phyloP scores from a whole-genome alignment of 2,797 vertebrate species.

The Esox lucius region DNA sequence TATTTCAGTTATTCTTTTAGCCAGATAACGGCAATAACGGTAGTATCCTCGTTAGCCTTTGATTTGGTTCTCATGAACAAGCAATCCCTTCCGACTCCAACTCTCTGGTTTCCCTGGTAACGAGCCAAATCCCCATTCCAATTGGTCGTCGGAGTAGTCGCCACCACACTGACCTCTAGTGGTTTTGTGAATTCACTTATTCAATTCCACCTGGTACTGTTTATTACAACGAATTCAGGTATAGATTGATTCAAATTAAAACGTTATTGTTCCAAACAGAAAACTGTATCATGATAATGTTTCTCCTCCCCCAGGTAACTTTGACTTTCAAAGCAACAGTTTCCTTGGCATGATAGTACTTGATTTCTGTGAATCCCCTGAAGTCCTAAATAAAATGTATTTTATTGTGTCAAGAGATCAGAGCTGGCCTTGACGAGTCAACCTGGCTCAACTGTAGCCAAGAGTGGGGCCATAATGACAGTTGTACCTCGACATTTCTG shows the following conservation, averaged over 20 bases:
- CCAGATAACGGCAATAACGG: not conserved
- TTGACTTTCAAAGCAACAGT: not conserved
- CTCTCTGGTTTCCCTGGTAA: conserved; percentile 63
- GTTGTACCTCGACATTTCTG: too few species aligned
- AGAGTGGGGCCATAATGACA: too few species aligned
- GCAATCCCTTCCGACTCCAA: conserved; percentile 15
- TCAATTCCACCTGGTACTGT: too few species aligned
- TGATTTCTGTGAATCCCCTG: not conserved
- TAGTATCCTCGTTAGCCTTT: not conserved
- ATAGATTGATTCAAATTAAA: not conserved
- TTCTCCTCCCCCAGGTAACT: not conserved
- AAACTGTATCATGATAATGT: not conserved
- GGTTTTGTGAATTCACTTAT: not conserved
- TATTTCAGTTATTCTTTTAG: not conserved
- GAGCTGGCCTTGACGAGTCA: too few species aligned
- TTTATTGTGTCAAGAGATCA: not conserved
- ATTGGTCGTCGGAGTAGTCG: conserved; percentile 37
- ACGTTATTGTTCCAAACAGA: not conserved
- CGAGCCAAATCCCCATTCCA: conserved; percentile 22
- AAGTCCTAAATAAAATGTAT: not conserved
- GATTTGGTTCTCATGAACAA: not conserved
- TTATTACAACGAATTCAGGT: not conserved
- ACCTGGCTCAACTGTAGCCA: too few species aligned
- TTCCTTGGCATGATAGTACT: not conserved
- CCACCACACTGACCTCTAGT: not conserved